These are phyloP conservation scores for Teinopalpus imperialis DNA, from an alignment of 2,888 invertebrate genomes.

Conservation along the genomic window DNA sequence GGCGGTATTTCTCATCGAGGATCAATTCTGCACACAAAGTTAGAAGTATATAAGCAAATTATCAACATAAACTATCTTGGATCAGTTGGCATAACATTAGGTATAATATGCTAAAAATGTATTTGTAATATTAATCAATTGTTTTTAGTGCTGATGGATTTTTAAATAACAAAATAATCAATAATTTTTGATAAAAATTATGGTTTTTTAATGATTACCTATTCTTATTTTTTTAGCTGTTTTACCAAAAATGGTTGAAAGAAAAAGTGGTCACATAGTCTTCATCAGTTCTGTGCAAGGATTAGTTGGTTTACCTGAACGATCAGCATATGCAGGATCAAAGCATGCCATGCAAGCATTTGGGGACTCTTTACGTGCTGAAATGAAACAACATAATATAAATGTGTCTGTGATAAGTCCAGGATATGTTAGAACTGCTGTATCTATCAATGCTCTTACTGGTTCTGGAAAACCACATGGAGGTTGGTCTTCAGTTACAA, in stretches of 20 bases:
- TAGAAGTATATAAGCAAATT: constrained; percentile 92
- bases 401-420: constrained; percentile 95
- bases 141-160: no score
- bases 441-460: constrained; percentile 96
- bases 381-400: constrained; percentile 89
- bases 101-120: no score
- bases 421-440: constrained; percentile 92
- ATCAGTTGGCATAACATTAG: constrained; percentile 94
- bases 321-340: constrained; percentile 94
- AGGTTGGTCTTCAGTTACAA: constrained; percentile 64
- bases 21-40: constrained; percentile 85
- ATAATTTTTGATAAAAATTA: no score
- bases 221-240: constrained; percentile 83
- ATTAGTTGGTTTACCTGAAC: constrained; percentile 92
- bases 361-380: constrained; percentile 94
- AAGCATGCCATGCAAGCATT: constrained; percentile 98
- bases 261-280: constrained; percentile 90
- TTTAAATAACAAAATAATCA: no score
- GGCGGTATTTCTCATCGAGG: constrained; percentile 94
- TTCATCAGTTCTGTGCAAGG: constrained; percentile 97
- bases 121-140: no score
- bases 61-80: constrained; percentile 98
- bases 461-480: constrained; percentile 90
- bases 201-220: no score
- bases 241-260: constrained; percentile 90